A percentile compares a stretch with the other conserved stretches of the same genome.
phyloP scores from a whole-genome alignment of 2,797 vertebrate genomes.

The Cygnus olor region DNA sequence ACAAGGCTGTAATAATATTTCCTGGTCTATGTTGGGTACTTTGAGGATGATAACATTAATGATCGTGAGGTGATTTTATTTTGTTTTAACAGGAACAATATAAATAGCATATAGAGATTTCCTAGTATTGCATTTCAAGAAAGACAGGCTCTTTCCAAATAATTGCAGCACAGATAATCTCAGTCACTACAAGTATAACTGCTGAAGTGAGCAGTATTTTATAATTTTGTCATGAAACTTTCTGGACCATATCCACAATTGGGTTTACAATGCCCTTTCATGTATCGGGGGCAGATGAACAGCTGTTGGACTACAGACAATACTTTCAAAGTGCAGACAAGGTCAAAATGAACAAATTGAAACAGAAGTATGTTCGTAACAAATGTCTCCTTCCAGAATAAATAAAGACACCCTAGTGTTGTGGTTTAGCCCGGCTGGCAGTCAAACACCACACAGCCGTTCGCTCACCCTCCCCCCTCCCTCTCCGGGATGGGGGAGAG shows the following conservation, averaged over 20 bases:
- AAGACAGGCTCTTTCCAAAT: neutral
- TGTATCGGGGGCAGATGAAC: neutral
- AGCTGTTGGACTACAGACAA: neutral
- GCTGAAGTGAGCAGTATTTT: neutral
- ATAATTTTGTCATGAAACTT: constrained; percentile 15
- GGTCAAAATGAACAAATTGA: neutral
- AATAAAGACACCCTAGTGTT: neutral
- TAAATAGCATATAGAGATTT: neutral
- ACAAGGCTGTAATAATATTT: neutral
- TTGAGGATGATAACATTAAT: neutral
- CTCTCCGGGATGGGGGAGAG: no score
- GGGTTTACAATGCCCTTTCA: neutral
- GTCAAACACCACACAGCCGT: no score
- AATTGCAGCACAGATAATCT: neutral
- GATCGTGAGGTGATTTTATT: neutral
- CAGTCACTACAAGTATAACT: neutral
- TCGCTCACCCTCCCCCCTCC: no score
- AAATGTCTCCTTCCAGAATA: neutral
- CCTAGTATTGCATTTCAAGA: neutral
- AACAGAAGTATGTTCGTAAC: neutral
- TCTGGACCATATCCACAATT: neutral
- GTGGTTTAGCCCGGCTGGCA: no score
- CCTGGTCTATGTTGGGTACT: neutral
- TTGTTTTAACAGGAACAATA: neutral
- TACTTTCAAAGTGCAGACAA: neutral